Evolutionary conservation across 2,113 vertebrate genomes (phyloP), one percentile per base, ranked within the genome.

Genomic region (Nothobranchius kuhntae): DNA sequence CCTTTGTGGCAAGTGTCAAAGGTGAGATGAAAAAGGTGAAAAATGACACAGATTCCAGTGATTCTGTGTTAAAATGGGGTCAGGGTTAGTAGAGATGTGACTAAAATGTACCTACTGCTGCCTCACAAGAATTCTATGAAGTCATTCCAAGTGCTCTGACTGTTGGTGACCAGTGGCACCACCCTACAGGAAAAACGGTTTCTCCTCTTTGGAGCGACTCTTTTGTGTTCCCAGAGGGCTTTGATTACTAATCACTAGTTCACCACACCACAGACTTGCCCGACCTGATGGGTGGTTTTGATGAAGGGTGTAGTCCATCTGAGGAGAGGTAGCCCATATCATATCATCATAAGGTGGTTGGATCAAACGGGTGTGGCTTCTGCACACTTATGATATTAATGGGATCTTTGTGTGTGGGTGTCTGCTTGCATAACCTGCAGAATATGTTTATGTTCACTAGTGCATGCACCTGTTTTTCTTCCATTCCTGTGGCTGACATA

Each of bases 1-100:
- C 26, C 70, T 92, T 15, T 92, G 91, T 4, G 38, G 7, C 46
- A 51, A 2, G 7, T 89, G 89, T 71, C 12, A 11, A 4, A 89
- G 78, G 91, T 92, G 57, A 89, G 86, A 2, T 5, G 14, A 1
- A 60, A 53, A 12, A 15, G 2, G n/a, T 11, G 1, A 26, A 72
- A 46, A 12, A 2, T 0, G 9, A 3, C 0, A 2, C 36, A 11
- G 1, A 2, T 52, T 35, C 53, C 1, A 26, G 1, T 38, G 10
- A 38, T 13, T 63, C 1, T 53, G 2, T 46, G 7, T 45, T 1
- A 0, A 2, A 13, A 7, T 2, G 35, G 40, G 40, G 30, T 15
- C 7, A 48, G 15, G 21, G 13, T 21, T 53, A 13, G 48, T 2
- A 36, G 4, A 3, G 6, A 48, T 17, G 21, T 50, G 21, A 53